Evolutionary conservation across 2,888 invertebrate genomes (phyloP).

Genomic region (Pterobdella sp.): DNA sequence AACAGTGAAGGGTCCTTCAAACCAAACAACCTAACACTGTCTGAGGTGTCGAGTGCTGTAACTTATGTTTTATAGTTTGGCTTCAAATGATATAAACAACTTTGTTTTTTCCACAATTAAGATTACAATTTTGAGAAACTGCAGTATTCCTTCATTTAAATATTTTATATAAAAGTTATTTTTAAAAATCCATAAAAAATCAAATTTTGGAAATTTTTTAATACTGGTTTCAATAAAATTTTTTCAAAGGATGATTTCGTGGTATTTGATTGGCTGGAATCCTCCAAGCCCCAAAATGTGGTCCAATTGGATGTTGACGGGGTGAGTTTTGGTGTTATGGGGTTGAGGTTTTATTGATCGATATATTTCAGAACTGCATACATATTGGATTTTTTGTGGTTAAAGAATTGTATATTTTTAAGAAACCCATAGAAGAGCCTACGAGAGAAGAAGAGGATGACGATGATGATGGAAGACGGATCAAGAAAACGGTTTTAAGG

Average conservation of each 20-base stretch:
- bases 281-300: slow-evolving; percentile 48
- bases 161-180: neutral
- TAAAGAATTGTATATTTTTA: too few species aligned
- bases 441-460: slow-evolving; percentile 43
- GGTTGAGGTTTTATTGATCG: too few species aligned
- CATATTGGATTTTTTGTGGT: too few species aligned
- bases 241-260: slow-evolving; percentile 46
- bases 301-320: slow-evolving; percentile 46
- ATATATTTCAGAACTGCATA: too few species aligned
- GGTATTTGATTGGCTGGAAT: slow-evolving; percentile 50
- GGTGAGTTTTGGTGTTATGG: too few species aligned
- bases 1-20: slow-evolving; percentile 35
- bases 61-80: neutral
- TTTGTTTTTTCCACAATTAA: neutral
- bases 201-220: neutral
- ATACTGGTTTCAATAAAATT: neutral
- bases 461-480: neutral
- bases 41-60: slow-evolving; percentile 40
- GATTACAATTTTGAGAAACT: neutral
- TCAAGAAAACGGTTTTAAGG: neutral
- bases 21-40: slow-evolving; percentile 45
- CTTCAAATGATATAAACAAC: neutral
- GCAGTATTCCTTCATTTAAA: neutral
- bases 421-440: slow-evolving; percentile 33
- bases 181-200: neutral